phyloP scores from a whole-genome alignment of 1,140 invertebrate genomes.

The Brachionus angularis region DNA sequence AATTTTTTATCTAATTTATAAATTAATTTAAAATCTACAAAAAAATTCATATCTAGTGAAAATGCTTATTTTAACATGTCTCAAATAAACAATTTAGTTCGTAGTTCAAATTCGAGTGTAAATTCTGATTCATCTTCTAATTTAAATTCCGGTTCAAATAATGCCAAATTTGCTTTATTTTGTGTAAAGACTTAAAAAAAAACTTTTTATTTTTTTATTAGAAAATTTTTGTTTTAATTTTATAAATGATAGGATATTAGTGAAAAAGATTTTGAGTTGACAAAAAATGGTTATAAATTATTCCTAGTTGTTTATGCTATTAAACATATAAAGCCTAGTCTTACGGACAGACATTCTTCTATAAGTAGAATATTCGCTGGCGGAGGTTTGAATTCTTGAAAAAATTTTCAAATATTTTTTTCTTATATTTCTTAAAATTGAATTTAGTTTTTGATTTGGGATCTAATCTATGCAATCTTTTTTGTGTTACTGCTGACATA shows the following conservation, averaged over 20 bases:
- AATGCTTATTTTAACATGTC: slow-evolving; percentile 24
- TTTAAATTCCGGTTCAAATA: background rate
- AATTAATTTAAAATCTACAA: background rate
- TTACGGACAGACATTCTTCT: background rate
- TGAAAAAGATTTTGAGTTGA: slow-evolving; percentile 41
- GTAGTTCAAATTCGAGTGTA: background rate
- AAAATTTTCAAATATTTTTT: background rate
- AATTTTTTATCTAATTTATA: background rate
- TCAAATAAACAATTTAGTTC: background rate
- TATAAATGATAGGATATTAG: background rate
- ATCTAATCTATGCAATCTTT: slow-evolving; percentile 35
- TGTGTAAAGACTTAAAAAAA: no score
- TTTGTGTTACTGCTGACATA: slow-evolving; percentile 11
- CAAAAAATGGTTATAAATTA: slow-evolving; percentile 30
- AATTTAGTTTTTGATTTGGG: slow-evolving; percentile 9
- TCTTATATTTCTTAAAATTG: background rate
- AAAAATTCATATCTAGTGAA: background rate
- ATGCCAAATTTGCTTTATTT: slow-evolving; percentile 20
- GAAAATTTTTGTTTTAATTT: background rate
- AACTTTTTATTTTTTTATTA: background rate
- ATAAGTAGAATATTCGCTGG: slow-evolving; percentile 22
- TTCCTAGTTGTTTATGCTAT: slow-evolving; percentile 24
- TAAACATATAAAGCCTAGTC: background rate
- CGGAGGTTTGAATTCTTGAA: no score
- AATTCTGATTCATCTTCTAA: background rate